Evolutionary conservation across 2,113 vertebrate genomes (phyloP).

Genomic region (Abramis brama): DNA sequence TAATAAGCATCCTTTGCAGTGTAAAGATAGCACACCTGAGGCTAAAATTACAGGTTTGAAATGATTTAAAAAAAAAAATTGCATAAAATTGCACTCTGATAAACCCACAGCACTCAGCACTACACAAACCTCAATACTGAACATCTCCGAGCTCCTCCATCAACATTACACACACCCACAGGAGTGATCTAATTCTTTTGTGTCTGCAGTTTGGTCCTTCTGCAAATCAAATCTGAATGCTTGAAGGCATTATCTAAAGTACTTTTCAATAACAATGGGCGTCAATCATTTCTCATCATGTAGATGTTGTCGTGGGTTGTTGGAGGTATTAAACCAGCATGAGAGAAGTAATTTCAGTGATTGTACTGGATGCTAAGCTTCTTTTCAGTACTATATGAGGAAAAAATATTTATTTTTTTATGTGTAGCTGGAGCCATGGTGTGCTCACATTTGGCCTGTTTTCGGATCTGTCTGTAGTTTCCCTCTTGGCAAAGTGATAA

Average conservation of each 20-base stretch:
- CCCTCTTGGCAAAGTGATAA: slow-evolving; percentile 6
- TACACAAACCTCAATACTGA: neutral
- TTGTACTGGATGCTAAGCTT: slow-evolving; percentile 45
- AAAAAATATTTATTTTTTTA: neutral
- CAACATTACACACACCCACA: slow-evolving; percentile 22
- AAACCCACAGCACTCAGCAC: neutral
- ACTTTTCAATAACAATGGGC: slow-evolving; percentile 24
- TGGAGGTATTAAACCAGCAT: slow-evolving; percentile 23
- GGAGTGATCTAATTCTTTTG: slow-evolving; percentile 8
- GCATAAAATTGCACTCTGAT: neutral
- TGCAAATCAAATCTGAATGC: slow-evolving; percentile 4
- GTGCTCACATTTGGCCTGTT: slow-evolving; percentile 21
- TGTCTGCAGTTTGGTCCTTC: neutral
- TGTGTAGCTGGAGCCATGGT: neutral
- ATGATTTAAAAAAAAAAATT: neutral
- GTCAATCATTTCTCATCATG: slow-evolving; percentile 31
- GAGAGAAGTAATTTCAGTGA: slow-evolving; percentile 54
- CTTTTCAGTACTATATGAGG: slow-evolving; percentile 15
- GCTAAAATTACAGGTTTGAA: neutral
- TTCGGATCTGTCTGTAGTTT: slow-evolving; percentile 1
- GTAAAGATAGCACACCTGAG: neutral
- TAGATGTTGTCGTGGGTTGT: slow-evolving; percentile 24
- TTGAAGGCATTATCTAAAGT: slow-evolving; percentile 25
- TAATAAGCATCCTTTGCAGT: neutral
- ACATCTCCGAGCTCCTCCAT: slow-evolving; percentile 7